Evolutionary conservation across 2,888 invertebrate species (phyloP), one percentile per base, ranked within the genome.

Genomic region (Homarus gammarus): DNA sequence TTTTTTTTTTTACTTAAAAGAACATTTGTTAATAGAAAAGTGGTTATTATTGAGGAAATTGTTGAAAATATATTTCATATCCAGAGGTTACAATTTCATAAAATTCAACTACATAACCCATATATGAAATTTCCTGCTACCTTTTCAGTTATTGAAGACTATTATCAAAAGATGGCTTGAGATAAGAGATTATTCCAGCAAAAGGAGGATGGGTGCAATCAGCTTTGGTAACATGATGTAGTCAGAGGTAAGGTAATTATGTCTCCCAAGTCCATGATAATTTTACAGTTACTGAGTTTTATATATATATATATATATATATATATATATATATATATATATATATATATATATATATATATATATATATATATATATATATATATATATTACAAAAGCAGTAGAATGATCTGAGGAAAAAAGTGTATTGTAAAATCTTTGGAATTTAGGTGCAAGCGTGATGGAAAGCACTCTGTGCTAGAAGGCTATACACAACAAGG

Each of bases 391-490:
- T 64, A 64, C 64, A 27, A 64, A 64, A 64, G 64, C 64, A 64
- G 64, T 8, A 64, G 31, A 10, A 15, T 64, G 64, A 64, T 27
- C 31, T 64, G 64, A 64, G 27, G 64, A 49, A 56, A 56, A 56
- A 27, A 10, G 64, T 64, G 64, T 64, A 64, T 64, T 64, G 64
- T 64, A 64, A 64, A 64, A 3, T 64, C 64, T 64, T 64, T 64
- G 64, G n/a, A 64, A 64, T 64, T 64, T 27, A 64, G 27, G 64
- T 64, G 64, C 64, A 64, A 64, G 64, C 64, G 64, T 64, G 64
- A 64, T 64, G 64, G 64, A 27, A 64, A 64, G 64, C 64, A 64
- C 64, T 64, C n/a, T 64, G 64, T 22, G 27, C 64, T 64, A 64
- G 27, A 27, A n/a, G 27, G 64, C 64, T 64, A 64, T 27, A n/a